These are phyloP conservation scores for Campoplex capitator DNA, from an alignment of 2,888 invertebrate genomes.

Conservation along the genomic window DNA sequence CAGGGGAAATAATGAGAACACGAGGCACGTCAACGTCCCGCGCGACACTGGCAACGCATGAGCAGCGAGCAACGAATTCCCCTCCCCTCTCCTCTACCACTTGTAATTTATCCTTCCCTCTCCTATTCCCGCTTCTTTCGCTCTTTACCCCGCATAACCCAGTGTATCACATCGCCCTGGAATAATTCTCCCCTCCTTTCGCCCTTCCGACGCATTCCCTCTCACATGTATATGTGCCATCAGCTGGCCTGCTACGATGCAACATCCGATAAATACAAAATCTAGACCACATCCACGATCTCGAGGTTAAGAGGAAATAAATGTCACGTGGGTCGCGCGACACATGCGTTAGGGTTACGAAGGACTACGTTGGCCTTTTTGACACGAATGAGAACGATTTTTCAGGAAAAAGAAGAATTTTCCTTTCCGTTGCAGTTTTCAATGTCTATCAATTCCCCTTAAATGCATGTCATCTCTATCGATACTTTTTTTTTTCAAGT, in stretches of 20 bases:
- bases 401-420: not conserved
- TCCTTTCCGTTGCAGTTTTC: too few species aligned
- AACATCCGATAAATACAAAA: slow-evolving; percentile 7
- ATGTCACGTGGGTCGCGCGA: not conserved
- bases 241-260: not conserved
- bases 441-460: not conserved
- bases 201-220: slow-evolving; percentile 3
- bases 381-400: not conserved
- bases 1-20: slow-evolving; percentile 11
- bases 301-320: not conserved
- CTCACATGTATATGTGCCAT: slow-evolving; percentile 1
- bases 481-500: not conserved
- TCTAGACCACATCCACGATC: slow-evolving; percentile 5
- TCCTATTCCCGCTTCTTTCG: not conserved
- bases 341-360: not conserved
- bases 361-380: not conserved
- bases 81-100: not conserved
- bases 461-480: not conserved
- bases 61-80: slow-evolving; percentile 36
- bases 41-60: slow-evolving; percentile 49
- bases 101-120: slow-evolving; percentile 17
- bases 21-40: slow-evolving; percentile 48
- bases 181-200: not conserved
- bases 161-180: not conserved
- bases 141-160: not conserved